Evolutionary conservation across 2,113 vertebrate genomes (phyloP).

Genomic region (Agelaius phoeniceus): DNA sequence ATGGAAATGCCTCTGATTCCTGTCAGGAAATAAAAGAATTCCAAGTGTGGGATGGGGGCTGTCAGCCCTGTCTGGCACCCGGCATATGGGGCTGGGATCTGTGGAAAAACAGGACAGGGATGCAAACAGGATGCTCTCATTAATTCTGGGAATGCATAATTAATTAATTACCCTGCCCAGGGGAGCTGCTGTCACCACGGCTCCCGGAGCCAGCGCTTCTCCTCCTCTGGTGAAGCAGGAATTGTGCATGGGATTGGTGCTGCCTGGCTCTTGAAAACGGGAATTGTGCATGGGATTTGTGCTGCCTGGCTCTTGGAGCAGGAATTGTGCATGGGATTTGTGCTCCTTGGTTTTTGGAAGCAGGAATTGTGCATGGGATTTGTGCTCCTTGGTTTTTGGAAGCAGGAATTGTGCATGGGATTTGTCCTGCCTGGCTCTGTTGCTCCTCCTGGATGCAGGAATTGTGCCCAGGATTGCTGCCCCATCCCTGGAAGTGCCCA

Average conservation of each 20-base stretch:
- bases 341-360: not conserved
- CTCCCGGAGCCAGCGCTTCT: not conserved
- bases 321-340: not conserved
- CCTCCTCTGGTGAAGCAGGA: rapidly evolving
- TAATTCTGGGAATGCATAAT: slow-evolving; percentile 3
- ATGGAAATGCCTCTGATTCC: not conserved
- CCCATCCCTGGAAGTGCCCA: not conserved
- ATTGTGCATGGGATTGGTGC: not conserved
- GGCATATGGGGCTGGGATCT: slow-evolving; percentile 37
- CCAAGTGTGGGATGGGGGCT: not conserved
- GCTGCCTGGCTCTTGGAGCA: not conserved
- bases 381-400: not conserved
- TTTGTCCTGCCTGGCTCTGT: not conserved
- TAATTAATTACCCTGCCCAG: not conserved
- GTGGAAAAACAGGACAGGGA: not conserved
- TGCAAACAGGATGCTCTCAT: not conserved
- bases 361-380: not conserved
- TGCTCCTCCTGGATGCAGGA: not conserved
- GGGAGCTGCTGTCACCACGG: slow-evolving; percentile 16
- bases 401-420: no score
- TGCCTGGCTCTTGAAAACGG: not conserved
- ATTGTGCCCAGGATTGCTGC: not conserved
- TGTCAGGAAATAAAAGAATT: not conserved
- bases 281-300: not conserved
- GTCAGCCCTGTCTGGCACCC: slow-evolving; percentile 35